Base-by-base conservation (phyloP, 2,113 vertebrate genomes). In the Ailurus styani region DNA sequence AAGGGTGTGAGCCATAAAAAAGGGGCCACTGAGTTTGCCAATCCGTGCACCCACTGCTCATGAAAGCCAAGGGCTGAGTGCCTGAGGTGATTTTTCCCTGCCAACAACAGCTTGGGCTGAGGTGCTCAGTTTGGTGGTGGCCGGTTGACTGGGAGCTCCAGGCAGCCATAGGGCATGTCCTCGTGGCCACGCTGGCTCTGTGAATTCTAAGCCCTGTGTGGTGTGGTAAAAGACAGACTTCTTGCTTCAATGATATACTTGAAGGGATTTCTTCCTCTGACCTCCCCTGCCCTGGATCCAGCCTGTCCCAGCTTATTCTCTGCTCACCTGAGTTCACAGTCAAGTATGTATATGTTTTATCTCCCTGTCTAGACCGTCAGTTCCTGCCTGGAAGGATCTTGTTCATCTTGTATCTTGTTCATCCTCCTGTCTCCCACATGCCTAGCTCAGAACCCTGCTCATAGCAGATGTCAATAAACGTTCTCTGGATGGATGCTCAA, bases 401-500 rank as follows among this genome's bases (percentile, higher is more conserved):
- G 29, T 72, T 78, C 60, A 60, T 90, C 86, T 78, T 29, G 45
- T 47, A n/a, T 90, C 75, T 90, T 93, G 89, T 81, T 95, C 90
- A 34, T 92, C 70, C 89, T 89, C 83, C 55, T 78, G n/a, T 95
- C 78, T 92, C 83, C 82, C 94, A 91, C 95, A 79, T 75, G 79
- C 95, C 55, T 77, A 95, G 60, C 90, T 89, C 83, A 91, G 66
- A 91, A 77, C 89, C 83, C 90, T 87, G 87, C 78, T 96, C 90
- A 82, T 18, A 98, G 77, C 97, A 97, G 96, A 96, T 97, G 96
- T 88, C 97, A 97, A 96, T 97, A 91, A 94, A 96, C 90, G 81
- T 96, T 97, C 96, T 97, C 93, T 92, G 91, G 94, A 96, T 95
- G 78, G 90, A 95, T 97, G 96, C 94, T 97, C 95, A 96, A 89